These are phyloP conservation scores for Scaptomyza hsui DNA, from an alignment of 1,140 invertebrate species.

Conservation along the genomic window DNA sequence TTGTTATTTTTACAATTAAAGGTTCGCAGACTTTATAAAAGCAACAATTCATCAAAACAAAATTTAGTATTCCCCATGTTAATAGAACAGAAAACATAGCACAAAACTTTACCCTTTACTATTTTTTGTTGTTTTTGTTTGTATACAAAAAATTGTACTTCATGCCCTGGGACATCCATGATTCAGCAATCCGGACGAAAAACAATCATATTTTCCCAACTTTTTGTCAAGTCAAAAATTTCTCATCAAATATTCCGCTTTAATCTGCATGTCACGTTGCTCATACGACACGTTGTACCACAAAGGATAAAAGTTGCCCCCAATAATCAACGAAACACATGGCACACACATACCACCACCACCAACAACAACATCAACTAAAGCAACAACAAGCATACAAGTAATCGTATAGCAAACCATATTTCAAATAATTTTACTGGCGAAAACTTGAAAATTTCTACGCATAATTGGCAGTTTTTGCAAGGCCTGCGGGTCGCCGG, in stretches of 20 bases:
- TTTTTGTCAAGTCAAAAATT: conserved; percentile 4
- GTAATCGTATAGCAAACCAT: conserved; percentile 3
- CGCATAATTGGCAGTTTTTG: conserved; percentile 72
- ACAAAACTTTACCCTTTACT: background rate
- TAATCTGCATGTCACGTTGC: conserved; percentile 17
- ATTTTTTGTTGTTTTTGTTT: background rate
- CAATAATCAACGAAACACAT: background rate
- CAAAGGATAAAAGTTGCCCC: background rate
- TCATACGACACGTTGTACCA: background rate
- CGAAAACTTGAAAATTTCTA: conserved; percentile 61
- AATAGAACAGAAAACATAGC: no score
- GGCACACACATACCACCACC: background rate
- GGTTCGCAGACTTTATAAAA: no score
- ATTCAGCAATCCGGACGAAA: conserved; percentile 4
- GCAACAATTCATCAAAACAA: no score
- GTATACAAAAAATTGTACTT: background rate
- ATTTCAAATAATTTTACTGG: conserved; percentile 65
- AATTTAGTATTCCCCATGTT: no score
- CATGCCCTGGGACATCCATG: background rate
- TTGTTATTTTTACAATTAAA: no score
- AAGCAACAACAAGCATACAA: conserved; percentile 19
- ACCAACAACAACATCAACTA: conserved; percentile 19
- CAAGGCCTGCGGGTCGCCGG: conserved; percentile 15
- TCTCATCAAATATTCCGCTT: conserved; percentile 18
- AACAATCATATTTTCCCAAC: background rate